These are phyloP conservation scores for Ephydatia muelleri DNA, from an alignment of 37 sponge, comb jelly and placozoan genomes.

Conservation along the genomic window DNA sequence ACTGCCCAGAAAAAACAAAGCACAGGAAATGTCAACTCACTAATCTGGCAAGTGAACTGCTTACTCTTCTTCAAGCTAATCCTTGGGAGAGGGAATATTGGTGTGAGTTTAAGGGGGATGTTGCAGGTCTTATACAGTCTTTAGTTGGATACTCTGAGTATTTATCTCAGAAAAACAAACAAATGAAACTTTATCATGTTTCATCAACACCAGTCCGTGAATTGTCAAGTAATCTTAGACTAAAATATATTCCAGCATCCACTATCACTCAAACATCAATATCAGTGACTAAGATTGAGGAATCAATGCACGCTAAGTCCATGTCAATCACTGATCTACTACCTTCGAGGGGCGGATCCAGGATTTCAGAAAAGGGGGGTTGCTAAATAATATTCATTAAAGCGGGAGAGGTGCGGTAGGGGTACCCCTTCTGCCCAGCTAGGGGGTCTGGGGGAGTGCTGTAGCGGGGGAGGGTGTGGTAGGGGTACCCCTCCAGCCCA, in stretches of 20 bases:
- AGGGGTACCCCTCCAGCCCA: too few species aligned
- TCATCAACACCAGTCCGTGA: constrained; percentile 3
- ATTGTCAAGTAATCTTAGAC: too few species aligned
- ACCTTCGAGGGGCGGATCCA: too few species aligned
- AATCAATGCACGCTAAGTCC: background rate
- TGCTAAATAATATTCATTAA: too few species aligned
- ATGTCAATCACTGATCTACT: constrained; percentile 2
- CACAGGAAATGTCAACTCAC: constrained; percentile 4
- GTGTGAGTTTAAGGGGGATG: constrained; percentile 1
- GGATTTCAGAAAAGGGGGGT: too few species aligned
- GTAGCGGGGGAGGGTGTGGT: too few species aligned
- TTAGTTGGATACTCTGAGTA: background rate
- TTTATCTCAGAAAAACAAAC: background rate
- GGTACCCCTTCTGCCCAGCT: too few species aligned
- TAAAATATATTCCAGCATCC: constrained; percentile 4
- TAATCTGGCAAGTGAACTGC: constrained; percentile 8
- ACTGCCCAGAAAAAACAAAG: constrained; percentile 18
- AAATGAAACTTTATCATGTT: constrained; percentile 9
- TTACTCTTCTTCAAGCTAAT: constrained; percentile 4
- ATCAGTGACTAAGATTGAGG: constrained; percentile 2
- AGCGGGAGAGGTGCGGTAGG: too few species aligned
- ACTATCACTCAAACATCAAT: constrained; percentile 5
- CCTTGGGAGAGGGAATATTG: constrained; percentile 15
- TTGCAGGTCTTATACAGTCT: constrained; percentile 5
- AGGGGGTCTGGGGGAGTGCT: too few species aligned